Evolutionary conservation across 2,797 vertebrate species (phyloP).

Genomic region (Lagodon rhomboides): DNA sequence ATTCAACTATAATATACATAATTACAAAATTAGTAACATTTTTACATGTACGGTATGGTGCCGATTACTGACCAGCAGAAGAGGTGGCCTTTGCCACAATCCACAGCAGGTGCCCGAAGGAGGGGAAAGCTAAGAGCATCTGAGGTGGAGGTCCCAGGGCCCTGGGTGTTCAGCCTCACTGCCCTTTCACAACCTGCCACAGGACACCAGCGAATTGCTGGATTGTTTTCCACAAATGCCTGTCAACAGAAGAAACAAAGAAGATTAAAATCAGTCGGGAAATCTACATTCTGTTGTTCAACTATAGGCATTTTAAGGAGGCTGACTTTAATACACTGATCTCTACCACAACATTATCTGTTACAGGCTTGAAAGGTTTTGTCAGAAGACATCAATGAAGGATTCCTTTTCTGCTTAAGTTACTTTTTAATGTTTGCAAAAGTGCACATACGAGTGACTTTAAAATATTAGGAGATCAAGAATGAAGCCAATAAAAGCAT

Average conservation of each 20-base stretch:
- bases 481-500: background rate
- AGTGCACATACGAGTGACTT: background rate
- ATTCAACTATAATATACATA: background rate
- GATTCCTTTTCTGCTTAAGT: background rate
- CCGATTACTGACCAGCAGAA: slow-evolving; percentile 93
- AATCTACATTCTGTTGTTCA: background rate
- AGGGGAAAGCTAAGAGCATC: slow-evolving; percentile 93
- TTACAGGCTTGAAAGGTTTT: background rate
- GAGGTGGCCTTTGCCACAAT: slow-evolving; percentile 98
- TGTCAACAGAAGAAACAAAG: slow-evolving; percentile 62
- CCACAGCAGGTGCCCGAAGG: slow-evolving; percentile 95
- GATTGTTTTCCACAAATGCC: slow-evolving; percentile 99
- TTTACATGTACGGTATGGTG: background rate
- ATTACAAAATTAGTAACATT: background rate
- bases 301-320: background rate
- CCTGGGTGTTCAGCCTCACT: slow-evolving; percentile 93
- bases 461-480: background rate
- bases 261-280: background rate
- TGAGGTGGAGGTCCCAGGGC: slow-evolving; percentile 87
- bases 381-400: background rate
- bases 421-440: background rate
- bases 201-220: slow-evolving; percentile 98
- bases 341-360: background rate
- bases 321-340: too few relatives aligned
- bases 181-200: slow-evolving; percentile 96